Evolutionary conservation across 2,888 invertebrate species (phyloP), one percentile per base, ranked within the genome.

Genomic region (Saturnia pavonia): DNA sequence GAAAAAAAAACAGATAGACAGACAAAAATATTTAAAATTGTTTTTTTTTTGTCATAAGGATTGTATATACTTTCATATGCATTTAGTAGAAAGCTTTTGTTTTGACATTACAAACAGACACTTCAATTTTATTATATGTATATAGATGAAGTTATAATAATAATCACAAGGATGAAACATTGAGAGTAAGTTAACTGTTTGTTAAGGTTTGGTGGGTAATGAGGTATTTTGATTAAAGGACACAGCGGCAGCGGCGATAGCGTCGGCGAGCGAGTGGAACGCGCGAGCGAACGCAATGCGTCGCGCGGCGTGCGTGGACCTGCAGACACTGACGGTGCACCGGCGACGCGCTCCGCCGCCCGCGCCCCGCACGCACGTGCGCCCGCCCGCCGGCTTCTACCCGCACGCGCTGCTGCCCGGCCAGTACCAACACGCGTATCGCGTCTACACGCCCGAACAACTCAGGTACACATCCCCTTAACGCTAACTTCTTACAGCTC

Each of bases 321-420:
- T 99, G 78, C 99, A 99, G 94, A 98, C 97, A 67, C 96, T 97
- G 79, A 97, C 97, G 0, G 95, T 99, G 75, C 97, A 97, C 87
- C 96, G 96, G 43, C 87, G 87, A 1, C 85, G 88, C 57, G 42
- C 80, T n/a, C 76, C 82, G 12, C 75, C 75, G 51, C 43, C 74
- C 67, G 76, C 75, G 71, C 76, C 84, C 40, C 76, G 76, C 12
- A 34, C 75, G 69, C 88, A 86, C 75, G 90, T 93, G 74, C 84
- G 90, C 2, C 94, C 95, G 71, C 94, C 94, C 68, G 92, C 92
- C 69, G 95, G 95, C 77, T 89, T 95, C 88, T 99, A 99, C 94
- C 99, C 99, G 27, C 96, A 99, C 74, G 96, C 99, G 66, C 94
- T 99, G 75, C 96, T 99, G 80, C 98, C 99, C 54, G 99, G 99